Conservation (phyloP, 2,888 invertebrate genomes). For the Stomorhina lunata region DNA sequence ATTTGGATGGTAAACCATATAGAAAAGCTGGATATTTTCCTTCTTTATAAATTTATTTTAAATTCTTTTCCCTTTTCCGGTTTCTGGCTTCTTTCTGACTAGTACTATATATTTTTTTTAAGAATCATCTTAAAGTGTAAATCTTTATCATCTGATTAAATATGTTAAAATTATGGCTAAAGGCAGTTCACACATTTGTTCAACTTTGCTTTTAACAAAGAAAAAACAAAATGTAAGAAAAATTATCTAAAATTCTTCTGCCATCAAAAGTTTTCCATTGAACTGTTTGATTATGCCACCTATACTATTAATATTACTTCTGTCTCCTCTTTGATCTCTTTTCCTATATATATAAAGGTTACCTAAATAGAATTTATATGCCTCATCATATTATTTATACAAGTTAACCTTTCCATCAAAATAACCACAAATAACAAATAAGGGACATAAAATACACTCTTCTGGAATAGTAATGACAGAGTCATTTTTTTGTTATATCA, state of each 20-base stretch:
- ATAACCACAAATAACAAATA: slow-evolving; percentile 2
- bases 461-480: background rate
- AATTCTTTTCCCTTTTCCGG: background rate
- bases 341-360: background rate
- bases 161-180: slow-evolving; percentile 25
- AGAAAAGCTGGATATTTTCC: no score
- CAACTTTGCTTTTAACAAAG: slow-evolving; percentile 17
- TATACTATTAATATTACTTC: background rate
- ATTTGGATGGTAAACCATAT: no score
- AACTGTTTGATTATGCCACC: slow-evolving; percentile 17
- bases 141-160: slow-evolving; percentile 37
- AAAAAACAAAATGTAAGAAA: no score
- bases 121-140: background rate
- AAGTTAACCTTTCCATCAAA: slow-evolving; percentile 21
- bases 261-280: background rate
- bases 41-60: no score
- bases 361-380: background rate
- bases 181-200: background rate
- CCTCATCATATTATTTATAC: slow-evolving; percentile 21
- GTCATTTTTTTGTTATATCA: background rate
- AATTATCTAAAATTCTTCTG: no score
- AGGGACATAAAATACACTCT: background rate
- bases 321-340: background rate
- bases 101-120: background rate
- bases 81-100: background rate